These are phyloP conservation scores for Teleogryllus occipitalis DNA, from an alignment of 1,140 invertebrate species.

Conservation along the genomic window DNA sequence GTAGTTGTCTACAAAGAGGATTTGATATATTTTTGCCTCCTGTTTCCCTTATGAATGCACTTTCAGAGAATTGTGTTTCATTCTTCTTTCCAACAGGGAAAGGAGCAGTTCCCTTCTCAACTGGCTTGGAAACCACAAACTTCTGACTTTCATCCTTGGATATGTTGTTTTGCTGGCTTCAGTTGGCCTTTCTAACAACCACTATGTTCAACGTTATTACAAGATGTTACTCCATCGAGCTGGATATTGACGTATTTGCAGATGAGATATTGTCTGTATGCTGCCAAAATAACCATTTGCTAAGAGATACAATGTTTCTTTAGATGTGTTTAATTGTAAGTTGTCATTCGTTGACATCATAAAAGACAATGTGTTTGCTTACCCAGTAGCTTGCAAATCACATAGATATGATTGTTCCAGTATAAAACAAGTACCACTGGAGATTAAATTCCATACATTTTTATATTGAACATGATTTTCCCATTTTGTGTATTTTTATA, in stretches of 20 bases:
- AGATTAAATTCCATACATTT: no score
- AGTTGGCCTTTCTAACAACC: constrained; percentile 39
- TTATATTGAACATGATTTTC: no score
- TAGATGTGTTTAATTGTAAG: no score
- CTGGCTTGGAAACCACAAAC: constrained; percentile 40
- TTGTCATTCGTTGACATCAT: no score
- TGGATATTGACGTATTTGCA: constrained; percentile 25
- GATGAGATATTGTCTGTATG: background rate
- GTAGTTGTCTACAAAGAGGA: constrained; percentile 25
- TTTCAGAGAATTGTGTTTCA: background rate
- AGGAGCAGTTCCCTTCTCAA: background rate
- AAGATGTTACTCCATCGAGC: constrained; percentile 36
- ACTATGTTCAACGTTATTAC: constrained; percentile 38
- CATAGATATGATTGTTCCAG: no score
- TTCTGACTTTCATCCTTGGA: constrained; percentile 39
- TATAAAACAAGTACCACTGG: no score
- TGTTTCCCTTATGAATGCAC: constrained; percentile 17
- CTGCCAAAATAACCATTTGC: no score
- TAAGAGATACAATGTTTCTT: no score
- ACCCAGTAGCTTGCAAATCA: no score
- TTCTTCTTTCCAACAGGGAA: background rate
- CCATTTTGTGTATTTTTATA: no score
- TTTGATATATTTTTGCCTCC: constrained; percentile 29
- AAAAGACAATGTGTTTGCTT: no score
- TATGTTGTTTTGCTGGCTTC: constrained; percentile 40